Percentiles rank a stretch among this genome's conserved stretches.
Evolutionary conservation across 2,113 vertebrate species (phyloP).

Genomic region (Lepidothrix coronata): DNA sequence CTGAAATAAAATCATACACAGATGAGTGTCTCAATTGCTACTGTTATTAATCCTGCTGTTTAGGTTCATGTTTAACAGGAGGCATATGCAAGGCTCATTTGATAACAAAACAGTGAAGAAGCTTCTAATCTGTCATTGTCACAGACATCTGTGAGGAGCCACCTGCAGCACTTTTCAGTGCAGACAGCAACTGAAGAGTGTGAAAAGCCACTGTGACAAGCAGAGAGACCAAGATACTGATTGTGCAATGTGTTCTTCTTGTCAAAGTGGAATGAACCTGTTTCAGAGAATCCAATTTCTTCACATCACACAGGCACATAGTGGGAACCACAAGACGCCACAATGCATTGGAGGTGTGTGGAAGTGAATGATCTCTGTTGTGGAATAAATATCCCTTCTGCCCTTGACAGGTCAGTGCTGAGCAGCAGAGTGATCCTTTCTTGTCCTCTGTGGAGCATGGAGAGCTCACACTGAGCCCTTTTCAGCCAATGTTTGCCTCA

Average conservation of each 20-base stretch:
- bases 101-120: conserved; percentile 36
- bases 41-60: conserved; percentile 38
- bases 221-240: neutral
- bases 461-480: neutral
- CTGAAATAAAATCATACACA: conserved; percentile 20
- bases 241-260: neutral
- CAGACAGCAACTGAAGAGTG: neutral
- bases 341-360: neutral
- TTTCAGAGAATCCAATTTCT: neutral
- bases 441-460: neutral
- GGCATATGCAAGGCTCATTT: conserved; percentile 55
- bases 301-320: neutral
- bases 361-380: neutral
- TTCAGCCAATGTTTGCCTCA: neutral
- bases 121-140: conserved; percentile 45
- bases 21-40: neutral
- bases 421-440: neutral
- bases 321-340: neutral
- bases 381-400: neutral
- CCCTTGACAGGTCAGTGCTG: neutral
- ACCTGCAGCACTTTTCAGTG: conserved; percentile 12
- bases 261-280: neutral
- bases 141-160: neutral
- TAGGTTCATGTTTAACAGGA: conserved; percentile 35
- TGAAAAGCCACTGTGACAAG: neutral